phyloP scores from a whole-genome alignment of 2,113 vertebrate genomes.

The Hippocampus barbouri region DNA sequence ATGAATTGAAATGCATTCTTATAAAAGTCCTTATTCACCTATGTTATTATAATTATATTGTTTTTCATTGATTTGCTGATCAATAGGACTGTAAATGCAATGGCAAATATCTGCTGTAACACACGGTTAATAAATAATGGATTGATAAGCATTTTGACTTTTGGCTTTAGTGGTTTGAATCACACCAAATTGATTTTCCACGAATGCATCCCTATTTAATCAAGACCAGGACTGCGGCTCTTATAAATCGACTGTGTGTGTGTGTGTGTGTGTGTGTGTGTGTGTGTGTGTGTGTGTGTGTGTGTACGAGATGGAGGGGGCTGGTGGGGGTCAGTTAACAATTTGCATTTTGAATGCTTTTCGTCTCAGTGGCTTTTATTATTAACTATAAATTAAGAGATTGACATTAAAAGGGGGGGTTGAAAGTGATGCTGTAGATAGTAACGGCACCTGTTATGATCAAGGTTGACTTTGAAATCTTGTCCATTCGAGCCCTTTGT shows the following conservation, averaged over 20 bases:
- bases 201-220: slow-evolving; percentile 44
- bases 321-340: slow-evolving; percentile 33
- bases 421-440: slow-evolving; percentile 30
- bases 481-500: not conserved
- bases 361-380: slow-evolving; percentile 46
- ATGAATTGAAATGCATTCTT: too few relatives aligned
- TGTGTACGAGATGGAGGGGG: slow-evolving; percentile 2
- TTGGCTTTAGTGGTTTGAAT: slow-evolving; percentile 47
- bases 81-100: not conserved
- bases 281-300: slow-evolving; percentile 25
- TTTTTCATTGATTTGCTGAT: slow-evolving; percentile 16
- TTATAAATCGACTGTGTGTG: slow-evolving; percentile 24
- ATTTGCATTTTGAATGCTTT: slow-evolving; percentile 73
- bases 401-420: slow-evolving; percentile 36
- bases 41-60: not conserved
- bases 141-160: slow-evolving; percentile 33
- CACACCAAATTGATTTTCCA: slow-evolving; percentile 53
- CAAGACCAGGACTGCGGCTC: slow-evolving; percentile 29
- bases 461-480: slow-evolving; percentile 6
- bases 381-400: slow-evolving; percentile 55
- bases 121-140: slow-evolving; percentile 47
- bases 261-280: slow-evolving; percentile 13
- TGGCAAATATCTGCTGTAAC: not conserved
- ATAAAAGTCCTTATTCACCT: too few relatives aligned
- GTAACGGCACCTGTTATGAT: slow-evolving; percentile 23